Evolutionary conservation across 2,888 invertebrate genomes (phyloP), one percentile per base, ranked within the genome.

Genomic region (Campaea margaritaria): DNA sequence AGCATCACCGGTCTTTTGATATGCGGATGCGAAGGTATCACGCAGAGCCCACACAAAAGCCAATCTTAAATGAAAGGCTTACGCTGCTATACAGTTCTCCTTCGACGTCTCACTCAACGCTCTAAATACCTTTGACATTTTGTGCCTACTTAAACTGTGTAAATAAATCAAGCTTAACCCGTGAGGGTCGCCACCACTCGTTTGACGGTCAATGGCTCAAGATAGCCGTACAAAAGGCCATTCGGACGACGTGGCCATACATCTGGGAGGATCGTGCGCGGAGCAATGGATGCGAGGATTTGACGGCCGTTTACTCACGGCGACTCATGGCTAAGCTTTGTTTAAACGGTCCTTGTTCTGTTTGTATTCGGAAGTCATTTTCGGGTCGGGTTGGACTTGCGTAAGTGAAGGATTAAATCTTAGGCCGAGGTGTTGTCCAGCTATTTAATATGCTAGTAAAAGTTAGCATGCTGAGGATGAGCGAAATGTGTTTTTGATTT

Each of bases 231-330:
- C 70, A 72, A 70, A 72, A 72, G 67, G 67, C 66, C 63, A 70
- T 70, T 70, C 57, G 68, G 60, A 70, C 62, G 64, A 63, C 62
- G 66, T 50, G 68, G 81, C 73, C 84, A 85, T 86, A 82, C 91
- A 91, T 90, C 90, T 90, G 91, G 78, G 75, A 55, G 79, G 83
- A 77, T 82, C 91, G 91, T 91, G 91, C 79, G 78, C 81, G 67
- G 64, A 76, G 82, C 87, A 86, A 89, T 87, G 80, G 87, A 75
- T 75, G 74, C 68, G 71, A 79, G 90, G 91, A 91, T 91, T 91
- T 87, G 83, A 81, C 78, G 79, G 85, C 81, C 76, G 79, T 83
- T 86, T 83, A 86, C 79, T 87, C 85, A 86, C 84, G 74, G 72
- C 42, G 76, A 73, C 72, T 74, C 65, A 65, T 62, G 62, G 53